A percentile compares a stretch with the other conserved stretches of the same genome.
Evolutionary conservation across 2,113 vertebrate species (phyloP).

Genomic region (Menura novaehollandiae): DNA sequence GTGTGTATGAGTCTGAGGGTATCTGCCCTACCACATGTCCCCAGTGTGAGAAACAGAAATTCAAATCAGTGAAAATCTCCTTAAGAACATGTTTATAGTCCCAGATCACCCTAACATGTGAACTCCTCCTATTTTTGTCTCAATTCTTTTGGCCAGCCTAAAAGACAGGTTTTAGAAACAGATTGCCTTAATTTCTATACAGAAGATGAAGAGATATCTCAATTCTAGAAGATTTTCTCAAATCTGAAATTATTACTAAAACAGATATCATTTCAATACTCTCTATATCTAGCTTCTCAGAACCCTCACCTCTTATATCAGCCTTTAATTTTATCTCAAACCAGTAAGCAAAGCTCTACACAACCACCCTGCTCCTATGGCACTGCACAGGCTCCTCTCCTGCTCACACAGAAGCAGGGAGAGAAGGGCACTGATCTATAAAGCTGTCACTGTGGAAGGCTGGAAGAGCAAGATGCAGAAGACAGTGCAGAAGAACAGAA

Average conservation of each 20-base stretch:
- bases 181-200: neutral
- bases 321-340: neutral
- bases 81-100: neutral
- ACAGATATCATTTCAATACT: neutral
- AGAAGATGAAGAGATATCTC: neutral
- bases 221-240: neutral
- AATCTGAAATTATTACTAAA: neutral
- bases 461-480: neutral
- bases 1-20: neutral
- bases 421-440: neutral
- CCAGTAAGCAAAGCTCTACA: neutral
- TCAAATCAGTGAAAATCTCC: neutral
- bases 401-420: neutral
- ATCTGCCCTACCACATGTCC: neutral
- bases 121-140: neutral
- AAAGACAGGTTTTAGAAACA: neutral
- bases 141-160: neutral
- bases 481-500: neutral
- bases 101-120: neutral
- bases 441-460: neutral
- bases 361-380: neutral
- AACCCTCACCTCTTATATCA: neutral
- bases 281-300: neutral
- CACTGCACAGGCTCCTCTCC: neutral
- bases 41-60: accelerated